Percentiles rank a stretch among this genome's conserved stretches.
These are phyloP conservation scores for Chauna torquata DNA, from an alignment of 2,113 vertebrate species.

Conservation along the genomic window DNA sequence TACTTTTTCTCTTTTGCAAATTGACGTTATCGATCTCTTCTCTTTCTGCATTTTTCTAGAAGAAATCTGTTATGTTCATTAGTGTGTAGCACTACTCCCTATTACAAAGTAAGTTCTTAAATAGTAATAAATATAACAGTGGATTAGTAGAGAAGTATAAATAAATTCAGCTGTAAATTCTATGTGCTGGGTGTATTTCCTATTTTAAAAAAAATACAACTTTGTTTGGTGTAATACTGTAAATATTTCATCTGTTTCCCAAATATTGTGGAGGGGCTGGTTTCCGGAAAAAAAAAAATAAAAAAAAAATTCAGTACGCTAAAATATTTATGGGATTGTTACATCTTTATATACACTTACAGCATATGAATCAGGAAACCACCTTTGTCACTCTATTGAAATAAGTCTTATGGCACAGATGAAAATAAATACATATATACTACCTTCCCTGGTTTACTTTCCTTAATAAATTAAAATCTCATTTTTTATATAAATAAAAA, in stretches of 20 bases:
- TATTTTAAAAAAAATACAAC: background rate
- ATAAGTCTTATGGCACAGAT: background rate
- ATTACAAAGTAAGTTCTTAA: background rate
- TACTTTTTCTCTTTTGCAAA: background rate
- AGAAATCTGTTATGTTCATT: background rate
- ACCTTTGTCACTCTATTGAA: background rate
- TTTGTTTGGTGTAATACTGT: background rate
- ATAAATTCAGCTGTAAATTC: background rate
- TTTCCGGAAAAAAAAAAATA: background rate
- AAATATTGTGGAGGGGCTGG: background rate
- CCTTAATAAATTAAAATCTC: background rate
- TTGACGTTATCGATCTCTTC: background rate
- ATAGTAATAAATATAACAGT: background rate
- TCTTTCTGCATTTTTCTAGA: background rate
- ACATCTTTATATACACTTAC: background rate
- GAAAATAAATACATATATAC: background rate
- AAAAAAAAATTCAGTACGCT: background rate
- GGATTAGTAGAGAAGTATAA: background rate
- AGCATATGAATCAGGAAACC: background rate
- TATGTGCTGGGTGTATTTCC: background rate
- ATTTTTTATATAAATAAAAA: background rate
- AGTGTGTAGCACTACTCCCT: background rate
- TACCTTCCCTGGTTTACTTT: background rate
- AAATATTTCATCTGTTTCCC: background rate
- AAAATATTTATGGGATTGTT: background rate